A percentile compares a stretch with the other conserved stretches of the same genome.
Conservation (phyloP, 2,113 vertebrate species). For the Xiphophorus couchianus region DNA sequence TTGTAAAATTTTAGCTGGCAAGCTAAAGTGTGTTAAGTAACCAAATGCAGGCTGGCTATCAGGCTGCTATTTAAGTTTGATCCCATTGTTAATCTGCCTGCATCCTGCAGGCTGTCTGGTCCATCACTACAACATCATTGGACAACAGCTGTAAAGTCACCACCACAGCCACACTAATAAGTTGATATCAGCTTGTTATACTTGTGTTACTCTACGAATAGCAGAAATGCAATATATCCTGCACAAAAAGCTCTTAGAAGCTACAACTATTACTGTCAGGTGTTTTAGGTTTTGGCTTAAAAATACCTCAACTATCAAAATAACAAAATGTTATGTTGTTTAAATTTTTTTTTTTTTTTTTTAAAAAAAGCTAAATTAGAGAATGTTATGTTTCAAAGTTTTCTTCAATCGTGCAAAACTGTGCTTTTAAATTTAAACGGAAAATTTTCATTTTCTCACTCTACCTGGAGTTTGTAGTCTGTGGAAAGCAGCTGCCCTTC, state of each 20-base stretch:
- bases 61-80: not conserved
- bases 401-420: no score
- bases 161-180: not conserved
- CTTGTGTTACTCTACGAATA: no score
- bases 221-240: not conserved
- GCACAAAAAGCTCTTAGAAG: not conserved
- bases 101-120: not conserved
- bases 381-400: no score
- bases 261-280: not conserved
- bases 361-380: no score
- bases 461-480: constrained; percentile 54
- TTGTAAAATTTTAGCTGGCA: not conserved
- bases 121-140: not conserved
- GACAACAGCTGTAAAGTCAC: not conserved
- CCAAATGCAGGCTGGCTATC: not conserved
- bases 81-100: not conserved
- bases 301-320: no score
- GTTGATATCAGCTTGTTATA: not conserved
- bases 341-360: no score
- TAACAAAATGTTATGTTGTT: not conserved
- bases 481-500: constrained; percentile 4
- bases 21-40: not conserved
- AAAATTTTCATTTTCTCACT: constrained; percentile 8
- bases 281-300: not conserved
- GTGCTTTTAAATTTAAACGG: not conserved